These are phyloP conservation scores for Creontiades dilutus DNA, from an alignment of 2,888 invertebrate species.

Conservation along the genomic window DNA sequence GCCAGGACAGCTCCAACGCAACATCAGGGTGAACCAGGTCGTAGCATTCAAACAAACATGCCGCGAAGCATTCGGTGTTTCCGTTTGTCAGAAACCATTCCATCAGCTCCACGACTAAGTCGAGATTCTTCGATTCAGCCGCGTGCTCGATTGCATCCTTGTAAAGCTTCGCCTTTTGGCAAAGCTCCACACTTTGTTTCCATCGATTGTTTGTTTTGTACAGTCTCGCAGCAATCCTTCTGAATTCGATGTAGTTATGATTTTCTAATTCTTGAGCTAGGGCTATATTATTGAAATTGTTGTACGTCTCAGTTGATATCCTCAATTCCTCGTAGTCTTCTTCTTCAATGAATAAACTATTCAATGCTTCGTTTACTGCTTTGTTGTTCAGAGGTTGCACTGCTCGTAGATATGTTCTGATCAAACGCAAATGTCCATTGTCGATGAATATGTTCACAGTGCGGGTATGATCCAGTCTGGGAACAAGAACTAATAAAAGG, in stretches of 20 bases:
- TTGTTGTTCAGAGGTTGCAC: constrained; percentile 99
- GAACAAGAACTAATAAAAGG: constrained; percentile 94
- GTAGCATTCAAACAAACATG: constrained; percentile 98
- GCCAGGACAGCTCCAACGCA: constrained; percentile 97
- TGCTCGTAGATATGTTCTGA: constrained; percentile 97
- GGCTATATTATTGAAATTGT: constrained; percentile 99
- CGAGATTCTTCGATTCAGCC: constrained; percentile 96
- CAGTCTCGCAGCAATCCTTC: constrained; percentile 98
- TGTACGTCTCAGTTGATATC: constrained; percentile 98
- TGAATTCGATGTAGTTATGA: constrained; percentile 98
- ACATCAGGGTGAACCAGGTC: constrained; percentile 98
- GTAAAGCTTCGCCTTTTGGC: constrained; percentile 98
- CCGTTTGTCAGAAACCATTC: constrained; percentile 98
- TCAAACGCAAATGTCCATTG: constrained; percentile 94
- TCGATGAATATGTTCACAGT: constrained; percentile 83
- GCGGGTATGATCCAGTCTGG: constrained; percentile 97
- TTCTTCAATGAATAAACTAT: constrained; percentile 96
- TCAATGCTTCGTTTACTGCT: constrained; percentile 98
- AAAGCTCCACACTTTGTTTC: constrained; percentile 99
- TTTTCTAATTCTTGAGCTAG: constrained; percentile 98
- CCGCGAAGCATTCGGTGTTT: constrained; percentile 98
- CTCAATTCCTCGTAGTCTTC: constrained; percentile 97
- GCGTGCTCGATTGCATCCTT: constrained; percentile 99
- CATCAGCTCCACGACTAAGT: constrained; percentile 97
- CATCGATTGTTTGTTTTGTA: constrained; percentile 99